Conservation (phyloP, 2,888 invertebrate species). For the Cheilosia vernalis region DNA sequence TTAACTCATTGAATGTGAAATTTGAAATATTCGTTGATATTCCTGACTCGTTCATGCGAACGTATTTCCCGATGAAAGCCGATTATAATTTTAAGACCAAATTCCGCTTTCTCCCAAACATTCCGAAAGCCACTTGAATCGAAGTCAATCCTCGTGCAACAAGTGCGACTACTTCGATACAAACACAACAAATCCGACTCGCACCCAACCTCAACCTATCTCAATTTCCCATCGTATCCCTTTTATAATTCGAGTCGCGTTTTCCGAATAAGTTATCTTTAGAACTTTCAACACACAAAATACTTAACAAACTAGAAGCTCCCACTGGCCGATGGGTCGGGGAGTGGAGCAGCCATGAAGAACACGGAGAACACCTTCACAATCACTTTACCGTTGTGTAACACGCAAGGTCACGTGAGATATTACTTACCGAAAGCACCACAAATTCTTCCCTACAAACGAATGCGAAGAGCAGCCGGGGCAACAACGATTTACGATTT, state of each 20-base stretch:
- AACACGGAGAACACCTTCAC: constrained; percentile 27
- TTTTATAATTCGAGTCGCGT: constrained; percentile 39
- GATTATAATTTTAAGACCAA: background rate
- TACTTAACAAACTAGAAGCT: constrained; percentile 34
- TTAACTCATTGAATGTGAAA: too few relatives aligned
- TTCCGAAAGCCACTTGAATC: background rate
- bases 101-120: background rate
- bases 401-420: constrained; percentile 70
- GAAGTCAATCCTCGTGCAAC: constrained; percentile 28
- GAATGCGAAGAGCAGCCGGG: constrained; percentile 24
- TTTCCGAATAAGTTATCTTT: constrained; percentile 35
- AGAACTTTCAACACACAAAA: constrained; percentile 34
- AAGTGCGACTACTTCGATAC: constrained; percentile 3
- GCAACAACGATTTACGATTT: constrained; percentile 7
- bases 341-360: too few relatives aligned
- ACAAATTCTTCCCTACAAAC: constrained; percentile 15
- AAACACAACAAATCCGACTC: background rate
- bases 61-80: too few relatives aligned
- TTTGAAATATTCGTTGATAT: too few relatives aligned
- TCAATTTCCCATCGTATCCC: constrained; percentile 43
- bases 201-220: constrained; percentile 24
- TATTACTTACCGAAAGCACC: constrained; percentile 35
- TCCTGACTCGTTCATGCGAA: too few relatives aligned
- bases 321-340: background rate
- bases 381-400: constrained; percentile 55